A percentile compares a stretch with the other conserved stretches of the same genome.
Evolutionary conservation across 2,888 invertebrate genomes (phyloP).

Genomic region (Allolobophora icterica): DNA sequence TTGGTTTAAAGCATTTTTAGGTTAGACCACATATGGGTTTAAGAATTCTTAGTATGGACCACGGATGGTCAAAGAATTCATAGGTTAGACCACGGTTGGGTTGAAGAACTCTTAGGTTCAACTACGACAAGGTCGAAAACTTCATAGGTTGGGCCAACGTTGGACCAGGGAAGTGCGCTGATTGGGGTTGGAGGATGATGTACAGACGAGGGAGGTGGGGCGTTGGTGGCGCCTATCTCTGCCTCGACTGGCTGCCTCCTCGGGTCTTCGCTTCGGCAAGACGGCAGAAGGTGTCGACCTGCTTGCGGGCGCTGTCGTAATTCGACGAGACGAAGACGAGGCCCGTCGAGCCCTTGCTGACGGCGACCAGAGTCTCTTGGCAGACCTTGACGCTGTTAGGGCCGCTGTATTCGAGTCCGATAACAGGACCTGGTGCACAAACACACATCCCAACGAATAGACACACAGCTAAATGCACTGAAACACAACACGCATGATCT

Average conservation of each 20-base stretch:
- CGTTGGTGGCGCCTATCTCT: background rate
- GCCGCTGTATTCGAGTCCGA: constrained; percentile 66
- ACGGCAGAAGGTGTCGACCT: constrained; percentile 66
- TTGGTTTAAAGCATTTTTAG: background rate
- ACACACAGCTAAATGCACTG: no score
- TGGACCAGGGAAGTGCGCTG: background rate
- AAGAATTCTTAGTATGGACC: no score
- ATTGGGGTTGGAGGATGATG: background rate
- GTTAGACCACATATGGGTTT: no score
- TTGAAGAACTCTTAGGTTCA: no score
- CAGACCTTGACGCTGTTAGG: constrained; percentile 60
- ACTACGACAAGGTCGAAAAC: no score
- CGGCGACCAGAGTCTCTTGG: constrained; percentile 59
- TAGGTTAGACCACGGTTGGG: no score
- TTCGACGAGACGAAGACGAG: constrained; percentile 65
- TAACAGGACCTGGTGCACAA: constrained; percentile 63
- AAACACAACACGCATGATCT: no score
- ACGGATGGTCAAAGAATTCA: no score
- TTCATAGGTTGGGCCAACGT: no score
- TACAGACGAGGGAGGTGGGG: background rate
- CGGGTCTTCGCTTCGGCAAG: constrained; percentile 58
- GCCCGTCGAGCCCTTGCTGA: constrained; percentile 61
- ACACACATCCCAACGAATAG: background rate
- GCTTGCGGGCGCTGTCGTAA: constrained; percentile 56
- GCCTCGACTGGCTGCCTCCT: background rate